phyloP scores from a whole-genome alignment of 2,113 vertebrate genomes.

The Daphoenositta chrysoptera region DNA sequence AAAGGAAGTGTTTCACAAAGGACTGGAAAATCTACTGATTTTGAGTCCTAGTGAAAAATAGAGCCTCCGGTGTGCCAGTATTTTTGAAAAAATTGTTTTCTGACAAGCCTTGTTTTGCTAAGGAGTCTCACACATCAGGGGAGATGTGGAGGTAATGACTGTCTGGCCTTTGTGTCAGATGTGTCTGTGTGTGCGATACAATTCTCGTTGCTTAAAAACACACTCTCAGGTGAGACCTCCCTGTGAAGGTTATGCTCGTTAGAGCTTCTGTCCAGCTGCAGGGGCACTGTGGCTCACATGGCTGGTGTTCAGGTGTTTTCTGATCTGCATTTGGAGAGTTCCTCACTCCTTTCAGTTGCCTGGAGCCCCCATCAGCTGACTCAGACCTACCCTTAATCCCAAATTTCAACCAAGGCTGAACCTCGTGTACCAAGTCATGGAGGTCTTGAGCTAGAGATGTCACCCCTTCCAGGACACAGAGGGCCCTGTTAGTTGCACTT shows the following conservation, averaged over 20 bases:
- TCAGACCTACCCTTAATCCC: not conserved
- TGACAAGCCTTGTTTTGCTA: not conserved
- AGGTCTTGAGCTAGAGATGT: not conserved
- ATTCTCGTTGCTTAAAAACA: not conserved
- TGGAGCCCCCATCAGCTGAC: accelerated
- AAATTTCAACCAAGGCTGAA: not conserved
- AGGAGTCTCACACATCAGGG: not conserved
- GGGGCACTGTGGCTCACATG: not conserved
- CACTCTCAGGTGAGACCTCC: not conserved
- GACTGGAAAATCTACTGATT: not conserved
- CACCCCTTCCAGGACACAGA: not conserved
- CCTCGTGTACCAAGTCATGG: not conserved
- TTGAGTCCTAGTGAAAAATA: not conserved
- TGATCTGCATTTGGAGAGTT: not conserved
- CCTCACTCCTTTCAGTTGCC: not conserved
- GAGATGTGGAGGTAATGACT: not conserved
- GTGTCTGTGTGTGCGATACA: not conserved
- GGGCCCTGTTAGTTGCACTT: not conserved
- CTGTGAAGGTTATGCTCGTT: not conserved
- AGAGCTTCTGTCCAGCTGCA: not conserved
- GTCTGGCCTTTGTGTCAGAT: not conserved
- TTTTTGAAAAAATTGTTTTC: not conserved
- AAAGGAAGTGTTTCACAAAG: not conserved
- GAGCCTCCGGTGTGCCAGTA: not conserved
- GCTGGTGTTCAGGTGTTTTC: not conserved